Evolutionary conservation across 2,888 invertebrate genomes (phyloP).

Genomic region (Punctoribates punctum): DNA sequence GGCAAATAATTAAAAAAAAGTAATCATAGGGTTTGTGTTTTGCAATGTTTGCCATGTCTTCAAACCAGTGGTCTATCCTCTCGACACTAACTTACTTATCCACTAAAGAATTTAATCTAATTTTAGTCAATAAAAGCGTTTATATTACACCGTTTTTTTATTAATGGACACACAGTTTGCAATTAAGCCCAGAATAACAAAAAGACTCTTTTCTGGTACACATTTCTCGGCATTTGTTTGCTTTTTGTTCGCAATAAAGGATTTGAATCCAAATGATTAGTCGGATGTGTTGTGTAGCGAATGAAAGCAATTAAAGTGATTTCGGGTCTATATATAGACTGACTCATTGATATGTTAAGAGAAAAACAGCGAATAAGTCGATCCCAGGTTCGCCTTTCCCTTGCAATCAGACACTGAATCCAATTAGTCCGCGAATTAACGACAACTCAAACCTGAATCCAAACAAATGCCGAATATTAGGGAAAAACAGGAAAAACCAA

Average conservation of each 20-base stretch:
- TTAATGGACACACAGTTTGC: conserved; percentile 5
- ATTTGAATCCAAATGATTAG: conserved; percentile 8
- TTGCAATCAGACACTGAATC: conserved; percentile 20
- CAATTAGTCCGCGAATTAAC: conserved; percentile 29
- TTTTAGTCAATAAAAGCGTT: not conserved
- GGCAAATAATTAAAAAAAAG: too few relatives aligned
- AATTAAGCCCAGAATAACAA: not conserved
- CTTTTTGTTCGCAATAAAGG: conserved; percentile 4
- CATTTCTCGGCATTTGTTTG: not conserved
- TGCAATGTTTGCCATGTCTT: not conserved
- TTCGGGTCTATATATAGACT: not conserved
- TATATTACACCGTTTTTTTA: conserved; percentile 1
- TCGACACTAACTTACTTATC: conserved; percentile 1
- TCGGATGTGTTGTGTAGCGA: conserved; percentile 18
- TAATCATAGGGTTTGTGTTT: too few relatives aligned
- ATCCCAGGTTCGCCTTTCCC: not conserved
- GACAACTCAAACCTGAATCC: conserved; percentile 15
- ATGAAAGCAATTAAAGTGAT: conserved; percentile 31
- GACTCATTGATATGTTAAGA: not conserved
- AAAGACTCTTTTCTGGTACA: not conserved
- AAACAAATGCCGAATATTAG: not conserved
- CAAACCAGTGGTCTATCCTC: not conserved
- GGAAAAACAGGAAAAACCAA: not conserved
- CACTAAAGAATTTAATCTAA: not conserved
- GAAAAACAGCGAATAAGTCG: conserved; percentile 1